These are phyloP conservation scores for Oncorhynchus keta DNA, from an alignment of 2,113 vertebrate species.

Conservation along the genomic window DNA sequence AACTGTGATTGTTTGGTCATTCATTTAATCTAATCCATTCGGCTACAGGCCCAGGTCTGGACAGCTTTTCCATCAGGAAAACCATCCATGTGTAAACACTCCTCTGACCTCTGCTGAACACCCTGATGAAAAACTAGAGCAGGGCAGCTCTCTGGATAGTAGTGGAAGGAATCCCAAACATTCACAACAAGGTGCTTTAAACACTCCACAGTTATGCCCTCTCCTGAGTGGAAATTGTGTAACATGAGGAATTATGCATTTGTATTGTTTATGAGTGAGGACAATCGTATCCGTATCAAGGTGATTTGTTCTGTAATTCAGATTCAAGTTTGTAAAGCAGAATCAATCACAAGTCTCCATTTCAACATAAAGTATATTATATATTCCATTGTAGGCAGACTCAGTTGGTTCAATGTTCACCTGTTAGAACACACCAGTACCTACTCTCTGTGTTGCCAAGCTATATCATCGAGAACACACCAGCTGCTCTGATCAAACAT, in stretches of 20 bases:
- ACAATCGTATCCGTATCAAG: no score
- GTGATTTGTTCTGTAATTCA: background rate
- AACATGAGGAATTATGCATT: no score
- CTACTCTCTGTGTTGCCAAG: background rate
- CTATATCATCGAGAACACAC: constrained; percentile 8
- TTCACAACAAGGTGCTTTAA: no score
- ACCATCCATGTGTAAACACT: background rate
- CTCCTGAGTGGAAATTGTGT: no score
- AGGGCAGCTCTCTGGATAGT: background rate
- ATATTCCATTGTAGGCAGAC: no score
- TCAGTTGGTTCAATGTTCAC: background rate
- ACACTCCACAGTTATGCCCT: no score
- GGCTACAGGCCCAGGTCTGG: background rate
- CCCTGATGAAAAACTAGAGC: background rate
- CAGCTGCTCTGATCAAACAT: constrained; percentile 37
- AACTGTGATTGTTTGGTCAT: no score
- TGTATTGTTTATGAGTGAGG: no score
- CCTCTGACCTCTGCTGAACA: background rate
- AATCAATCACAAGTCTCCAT: no score
- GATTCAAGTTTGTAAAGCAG: no score
- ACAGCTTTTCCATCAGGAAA: background rate
- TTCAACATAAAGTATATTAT: no score
- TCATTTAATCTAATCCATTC: background rate
- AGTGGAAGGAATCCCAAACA: background rate
- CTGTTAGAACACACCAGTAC: background rate